phyloP scores from a whole-genome alignment of 2,797 vertebrate genomes.

The Podarcis siculus region DNA sequence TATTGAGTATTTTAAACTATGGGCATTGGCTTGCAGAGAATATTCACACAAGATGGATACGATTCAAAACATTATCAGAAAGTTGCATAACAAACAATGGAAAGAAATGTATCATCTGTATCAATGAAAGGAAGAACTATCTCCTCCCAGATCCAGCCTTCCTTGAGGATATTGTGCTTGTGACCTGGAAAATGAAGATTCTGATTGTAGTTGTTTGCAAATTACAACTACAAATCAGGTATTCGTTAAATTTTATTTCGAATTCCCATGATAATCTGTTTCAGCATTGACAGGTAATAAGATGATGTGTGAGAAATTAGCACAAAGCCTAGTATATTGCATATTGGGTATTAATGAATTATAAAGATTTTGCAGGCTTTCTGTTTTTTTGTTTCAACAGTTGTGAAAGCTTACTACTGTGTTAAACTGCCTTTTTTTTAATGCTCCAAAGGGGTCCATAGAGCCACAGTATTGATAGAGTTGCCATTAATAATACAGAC shows the following conservation, averaged over 20 bases:
- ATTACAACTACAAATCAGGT: background rate
- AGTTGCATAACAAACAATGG: background rate
- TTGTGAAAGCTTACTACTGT: conserved; percentile 62
- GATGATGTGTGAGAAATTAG: conserved; percentile 5
- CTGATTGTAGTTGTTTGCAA: background rate
- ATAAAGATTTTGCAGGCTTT: conserved; percentile 48
- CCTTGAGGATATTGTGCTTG: background rate
- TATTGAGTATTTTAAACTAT: background rate
- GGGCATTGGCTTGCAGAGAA: background rate
- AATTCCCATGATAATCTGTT: background rate
- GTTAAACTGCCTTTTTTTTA: conserved; percentile 23
- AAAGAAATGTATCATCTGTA: background rate
- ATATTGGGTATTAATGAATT: conserved; percentile 3
- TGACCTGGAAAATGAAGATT: background rate
- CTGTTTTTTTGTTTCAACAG: conserved; percentile 62
- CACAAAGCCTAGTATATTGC: background rate
- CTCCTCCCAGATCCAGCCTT: background rate
- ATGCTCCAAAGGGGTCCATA: conserved; percentile 27
- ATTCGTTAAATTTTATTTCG: conserved; percentile 4
- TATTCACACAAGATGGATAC: background rate
- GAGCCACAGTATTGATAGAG: conserved; percentile 46
- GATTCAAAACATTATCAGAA: background rate
- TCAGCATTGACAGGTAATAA: background rate
- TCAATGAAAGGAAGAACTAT: background rate
- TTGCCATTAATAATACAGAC: conserved; percentile 47